Conservation (phyloP, 2,888 invertebrate species). For the Nomada fucata region DNA sequence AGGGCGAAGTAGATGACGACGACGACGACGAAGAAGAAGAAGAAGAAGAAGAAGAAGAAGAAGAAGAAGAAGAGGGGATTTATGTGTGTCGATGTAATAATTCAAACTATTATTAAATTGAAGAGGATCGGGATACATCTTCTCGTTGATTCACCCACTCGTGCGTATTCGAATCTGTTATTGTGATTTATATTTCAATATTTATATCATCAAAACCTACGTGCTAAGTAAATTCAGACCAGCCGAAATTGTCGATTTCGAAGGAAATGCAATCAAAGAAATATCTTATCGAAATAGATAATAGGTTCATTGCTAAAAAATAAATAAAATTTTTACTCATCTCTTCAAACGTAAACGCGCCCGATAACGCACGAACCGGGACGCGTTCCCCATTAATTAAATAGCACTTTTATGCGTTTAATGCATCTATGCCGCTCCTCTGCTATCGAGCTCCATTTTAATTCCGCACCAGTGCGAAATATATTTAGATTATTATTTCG, state of each 20-base stretch:
- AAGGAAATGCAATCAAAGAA: constrained; percentile 70
- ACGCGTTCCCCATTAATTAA: constrained; percentile 70
- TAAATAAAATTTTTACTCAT: constrained; percentile 79
- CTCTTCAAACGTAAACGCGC: constrained; percentile 55
- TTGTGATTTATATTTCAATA: constrained; percentile 68
- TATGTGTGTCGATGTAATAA: neutral
- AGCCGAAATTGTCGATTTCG: constrained; percentile 82
- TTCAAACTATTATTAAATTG: constrained; percentile 58
- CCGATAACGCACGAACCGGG: constrained; percentile 60
- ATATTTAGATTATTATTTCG: constrained; percentile 48
- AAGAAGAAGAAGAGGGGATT: neutral
- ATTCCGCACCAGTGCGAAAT: constrained; percentile 71
- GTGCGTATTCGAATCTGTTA: constrained; percentile 63
- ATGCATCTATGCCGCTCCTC: constrained; percentile 57
- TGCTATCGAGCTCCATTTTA: constrained; percentile 19
- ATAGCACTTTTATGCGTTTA: constrained; percentile 75
- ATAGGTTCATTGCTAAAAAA: constrained; percentile 79
- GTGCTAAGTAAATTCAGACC: constrained; percentile 83
- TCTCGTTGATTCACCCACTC: constrained; percentile 61
- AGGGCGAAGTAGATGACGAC: neutral
- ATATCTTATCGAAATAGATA: constrained; percentile 76
- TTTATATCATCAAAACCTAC: constrained; percentile 75
- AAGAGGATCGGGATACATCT: constrained; percentile 56
- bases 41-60: too few relatives aligned
- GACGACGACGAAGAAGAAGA: constrained; percentile 9